phyloP scores from a whole-genome alignment of 2,113 vertebrate species.

The Sterrhoptilus dennistouni region DNA sequence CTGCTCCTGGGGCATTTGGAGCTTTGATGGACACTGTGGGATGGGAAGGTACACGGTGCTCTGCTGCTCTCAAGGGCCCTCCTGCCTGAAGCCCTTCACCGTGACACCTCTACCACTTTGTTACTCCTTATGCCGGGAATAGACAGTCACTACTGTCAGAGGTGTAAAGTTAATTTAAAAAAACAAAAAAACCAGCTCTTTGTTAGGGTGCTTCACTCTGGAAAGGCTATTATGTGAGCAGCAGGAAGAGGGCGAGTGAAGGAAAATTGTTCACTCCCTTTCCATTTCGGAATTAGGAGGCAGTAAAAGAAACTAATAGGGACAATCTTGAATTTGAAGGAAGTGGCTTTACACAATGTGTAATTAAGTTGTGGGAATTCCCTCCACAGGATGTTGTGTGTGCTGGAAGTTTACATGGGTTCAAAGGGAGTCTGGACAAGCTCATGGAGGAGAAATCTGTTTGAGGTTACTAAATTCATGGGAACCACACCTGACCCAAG shows the following conservation, averaged over 20 bases:
- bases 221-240: neutral
- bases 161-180: neutral
- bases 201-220: neutral
- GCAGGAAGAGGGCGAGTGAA: neutral
- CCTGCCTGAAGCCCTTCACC: neutral
- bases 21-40: neutral
- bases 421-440: slow-evolving; percentile 21
- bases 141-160: neutral
- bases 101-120: neutral
- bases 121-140: neutral
- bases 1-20: neutral
- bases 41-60: fast-evolving
- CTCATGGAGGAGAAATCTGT: slow-evolving; percentile 16
- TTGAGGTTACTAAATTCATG: neutral
- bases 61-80: neutral
- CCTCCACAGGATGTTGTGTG: slow-evolving; percentile 29
- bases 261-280: neutral
- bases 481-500: neutral
- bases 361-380: slow-evolving; percentile 56
- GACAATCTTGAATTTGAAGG: slow-evolving; percentile 31
- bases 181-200: neutral
- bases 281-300: neutral
- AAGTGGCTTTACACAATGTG: slow-evolving; percentile 60
- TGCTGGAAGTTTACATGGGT: slow-evolving; percentile 21
- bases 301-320: neutral